Conservation (phyloP, 2,797 vertebrate genomes). For the Sebastes oblongus region DNA sequence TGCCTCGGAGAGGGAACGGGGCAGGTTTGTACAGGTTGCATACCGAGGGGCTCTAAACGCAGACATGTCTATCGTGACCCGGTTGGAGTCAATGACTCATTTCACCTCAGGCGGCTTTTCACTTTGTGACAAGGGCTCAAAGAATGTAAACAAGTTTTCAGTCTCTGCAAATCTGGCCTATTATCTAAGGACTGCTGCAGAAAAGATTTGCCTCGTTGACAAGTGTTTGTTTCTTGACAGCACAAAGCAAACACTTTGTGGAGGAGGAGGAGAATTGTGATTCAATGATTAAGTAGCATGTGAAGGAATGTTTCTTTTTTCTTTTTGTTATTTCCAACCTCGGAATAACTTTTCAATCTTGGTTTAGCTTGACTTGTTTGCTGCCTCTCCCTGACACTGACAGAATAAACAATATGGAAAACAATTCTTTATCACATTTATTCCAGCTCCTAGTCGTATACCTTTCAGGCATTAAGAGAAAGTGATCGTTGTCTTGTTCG, state of each 20-base stretch:
- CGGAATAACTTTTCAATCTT: conserved; percentile 24
- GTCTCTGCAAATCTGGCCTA: conserved; percentile 65
- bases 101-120: conserved; percentile 68
- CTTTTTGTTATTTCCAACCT: conserved; percentile 24
- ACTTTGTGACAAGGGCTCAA: conserved; percentile 66
- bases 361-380: conserved; percentile 31
- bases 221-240: conserved; percentile 60
- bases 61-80: conserved; percentile 61
- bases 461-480: conserved; percentile 49
- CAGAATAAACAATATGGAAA: conserved; percentile 41
- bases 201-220: conserved; percentile 59
- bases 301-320: conserved; percentile 14
- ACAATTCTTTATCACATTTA: conserved; percentile 21
- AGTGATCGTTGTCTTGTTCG: conserved; percentile 51
- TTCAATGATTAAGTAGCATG: conserved; percentile 47
- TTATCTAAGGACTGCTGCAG: conserved; percentile 63
- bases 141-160: conserved; percentile 78
- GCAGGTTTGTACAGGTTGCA: conserved; percentile 66
- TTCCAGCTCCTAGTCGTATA: not conserved
- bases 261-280: conserved; percentile 36
- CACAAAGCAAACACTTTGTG: conserved; percentile 37
- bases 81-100: conserved; percentile 62
- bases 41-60: conserved; percentile 44
- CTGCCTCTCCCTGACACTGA: conserved; percentile 22
- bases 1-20: conserved; percentile 1